A percentile compares a stretch with the other conserved stretches of the same genome.
phyloP scores from a whole-genome alignment of 2,888 invertebrate species.

The Hedychridium roseum region DNA sequence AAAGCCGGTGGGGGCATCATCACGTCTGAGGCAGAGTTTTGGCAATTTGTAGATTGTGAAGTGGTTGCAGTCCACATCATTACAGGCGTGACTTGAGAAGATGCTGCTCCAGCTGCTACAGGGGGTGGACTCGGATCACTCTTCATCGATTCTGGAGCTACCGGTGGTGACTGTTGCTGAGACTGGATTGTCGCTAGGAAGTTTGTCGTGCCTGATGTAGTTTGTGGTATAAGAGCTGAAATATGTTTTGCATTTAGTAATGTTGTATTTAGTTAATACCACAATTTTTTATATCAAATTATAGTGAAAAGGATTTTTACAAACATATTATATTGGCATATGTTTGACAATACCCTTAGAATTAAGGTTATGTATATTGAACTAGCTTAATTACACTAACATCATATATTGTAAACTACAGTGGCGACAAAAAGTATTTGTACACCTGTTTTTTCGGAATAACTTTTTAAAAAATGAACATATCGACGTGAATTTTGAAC shows the following conservation, averaged over 20 bases:
- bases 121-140: constrained; percentile 57
- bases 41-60: constrained; percentile 38
- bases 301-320: no score
- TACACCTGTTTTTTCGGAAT: no score
- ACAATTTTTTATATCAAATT: no score
- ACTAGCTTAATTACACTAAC: no score
- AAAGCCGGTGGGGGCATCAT: constrained; percentile 75
- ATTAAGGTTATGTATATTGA: no score
- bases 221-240: constrained; percentile 47
- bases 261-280: no score
- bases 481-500: no score
- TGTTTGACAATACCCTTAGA: no score
- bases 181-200: constrained; percentile 37
- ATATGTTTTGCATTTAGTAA: background rate
- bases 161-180: constrained; percentile 14
- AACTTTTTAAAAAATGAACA: no score
- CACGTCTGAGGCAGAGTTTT: constrained; percentile 66
- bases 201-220: constrained; percentile 36
- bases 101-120: constrained; percentile 27
- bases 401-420: no score
- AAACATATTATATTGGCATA: no score
- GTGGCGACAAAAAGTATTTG: no score
- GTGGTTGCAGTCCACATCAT: constrained; percentile 57
- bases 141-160: constrained; percentile 48
- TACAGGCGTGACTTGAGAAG: constrained; percentile 50